Base-by-base conservation (phyloP, 2,888 invertebrate species). In the Folsomia manolachei region DNA sequence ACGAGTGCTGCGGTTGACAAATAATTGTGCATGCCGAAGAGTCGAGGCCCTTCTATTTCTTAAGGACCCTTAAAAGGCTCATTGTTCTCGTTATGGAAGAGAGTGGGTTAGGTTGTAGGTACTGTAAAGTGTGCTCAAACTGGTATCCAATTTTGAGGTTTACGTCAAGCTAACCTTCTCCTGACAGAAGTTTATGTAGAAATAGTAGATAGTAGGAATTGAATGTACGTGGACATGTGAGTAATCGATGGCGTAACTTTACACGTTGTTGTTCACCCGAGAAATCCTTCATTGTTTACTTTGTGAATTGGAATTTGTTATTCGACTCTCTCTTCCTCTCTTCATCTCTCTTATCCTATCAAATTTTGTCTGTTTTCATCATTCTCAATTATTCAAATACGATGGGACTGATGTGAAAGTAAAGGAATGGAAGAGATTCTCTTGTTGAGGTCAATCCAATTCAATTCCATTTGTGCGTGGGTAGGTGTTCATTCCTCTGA, bases 351-450 rank as follows among this genome's bases (percentile, higher is more conserved):
- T 56, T 19, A 56, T 56, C 56, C 56, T 21, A 7, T 56, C 56
- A 18, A 56, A 18, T 21, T 56, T 21, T 56, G 19, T 56, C 21
- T 56, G 21, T 56, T 56, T 56, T 56, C 56, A 7, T 56, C 56
- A 56, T 56, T 19, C 56, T 56, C 56, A 56, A 56, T 56, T 56
- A 56, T 56, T 56, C 56, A 56, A 56, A 56, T 56, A 14, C 39
- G n/a, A n/a, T 39, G 39, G 39, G 39, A n/a, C n/a, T n/a, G n/a
- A n/a, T n/a, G n/a, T n/a, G n/a, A n/a, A n/a, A n/a, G n/a, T n/a
- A n/a, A n/a, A n/a, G n/a, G n/a, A n/a, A 39, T 39, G 39, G 39
- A 39, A 39, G 4, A n/a, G 7, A 39, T 39, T 14, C 39, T 39
- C 39, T 14, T 4, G 14, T 4, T 39, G 39, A 39, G 39, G 39